Conservation (phyloP, 2,888 invertebrate species). For the Ditylenchus weischeri region DNA sequence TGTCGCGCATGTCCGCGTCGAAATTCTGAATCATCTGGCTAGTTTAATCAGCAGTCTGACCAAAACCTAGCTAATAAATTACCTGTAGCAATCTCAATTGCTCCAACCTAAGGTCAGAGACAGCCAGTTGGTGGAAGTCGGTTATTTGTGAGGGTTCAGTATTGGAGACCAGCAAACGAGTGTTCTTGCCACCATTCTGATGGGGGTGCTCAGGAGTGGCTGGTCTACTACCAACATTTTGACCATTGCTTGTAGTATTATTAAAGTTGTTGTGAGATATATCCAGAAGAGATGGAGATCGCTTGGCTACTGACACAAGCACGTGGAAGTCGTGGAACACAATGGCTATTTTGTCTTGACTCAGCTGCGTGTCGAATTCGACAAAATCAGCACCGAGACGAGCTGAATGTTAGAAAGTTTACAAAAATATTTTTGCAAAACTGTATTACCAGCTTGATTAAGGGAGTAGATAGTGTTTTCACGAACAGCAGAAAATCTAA, state of each 20-base stretch:
- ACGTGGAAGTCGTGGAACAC: constrained; percentile 96
- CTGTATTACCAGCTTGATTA: constrained; percentile 71
- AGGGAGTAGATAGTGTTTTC: constrained; percentile 82
- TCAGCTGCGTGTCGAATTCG: constrained; percentile 96
- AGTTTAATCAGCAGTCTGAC: not conserved
- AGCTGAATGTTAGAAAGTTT: constrained; percentile 53
- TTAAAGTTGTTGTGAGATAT: not conserved
- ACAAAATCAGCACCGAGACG: constrained; percentile 93
- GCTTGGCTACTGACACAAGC: constrained; percentile 67
- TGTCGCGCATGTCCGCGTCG: not conserved
- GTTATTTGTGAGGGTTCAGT: constrained; percentile 6
- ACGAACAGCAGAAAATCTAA: constrained; percentile 66
- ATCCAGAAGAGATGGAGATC: constrained; percentile 16
- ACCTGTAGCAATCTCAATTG: constrained; percentile 30
- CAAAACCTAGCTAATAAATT: not conserved
- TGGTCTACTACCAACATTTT: not conserved
- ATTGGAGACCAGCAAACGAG: not conserved
- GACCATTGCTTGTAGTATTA: not conserved
- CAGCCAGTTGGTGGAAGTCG: constrained; percentile 84
- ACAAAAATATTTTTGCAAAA: too few species aligned
- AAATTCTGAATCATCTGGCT: not conserved
- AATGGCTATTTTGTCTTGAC: constrained; percentile 76
- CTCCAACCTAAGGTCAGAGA: constrained; percentile 77
- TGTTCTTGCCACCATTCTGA: not conserved
- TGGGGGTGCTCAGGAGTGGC: not conserved